Base-by-base conservation (phyloP, 2,113 vertebrate species). In the Microtus ochrogaster region DNA sequence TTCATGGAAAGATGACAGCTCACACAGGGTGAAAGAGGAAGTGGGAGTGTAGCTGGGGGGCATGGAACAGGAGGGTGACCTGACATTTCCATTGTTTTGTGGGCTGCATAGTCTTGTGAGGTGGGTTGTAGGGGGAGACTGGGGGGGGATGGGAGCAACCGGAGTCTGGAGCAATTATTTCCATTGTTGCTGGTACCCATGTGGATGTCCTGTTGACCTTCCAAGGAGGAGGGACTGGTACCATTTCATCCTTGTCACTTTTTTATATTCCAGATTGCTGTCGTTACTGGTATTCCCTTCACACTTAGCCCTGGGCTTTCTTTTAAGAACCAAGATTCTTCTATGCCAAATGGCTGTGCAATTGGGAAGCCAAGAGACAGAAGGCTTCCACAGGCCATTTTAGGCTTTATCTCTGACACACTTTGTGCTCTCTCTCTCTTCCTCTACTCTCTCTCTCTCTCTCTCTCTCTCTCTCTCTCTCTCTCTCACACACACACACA, bases 11-110 rank as follows among this genome's bases (percentile, higher is more conserved):
- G 95, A 96, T 78, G 85, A 96, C 94, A 95, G 4, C 93, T 96
- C 94, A 96, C 78, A 41, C 83, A 41, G 95, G 72, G 92, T 88
- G 95, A 97, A 96, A 96, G 97, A 96, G 97, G 97, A 97, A 97
- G 90, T 91, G 39, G 73, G 77, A 78, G 90, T 91, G 86, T 22
- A 63, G 72, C 49, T 28, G 66, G 14, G 52, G 87, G 41, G 36
- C 90, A 82, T 2, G 36, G 92, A 77, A 78, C 86, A 72, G 92
- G 58, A 94, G 94, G 82, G 76, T 79, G 92, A 90, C 89, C 97
- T 93, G 89, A 52, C 28, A 7, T 96, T 96, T 95, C 96, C 94
- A 84, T 97, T 97, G 95, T 97, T 97, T 86, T 58, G 39, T 19
- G 65, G 63, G 36, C 83, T 83, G 58, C 85, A 47, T 28, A 58